Conservation (phyloP, 2,797 vertebrate genomes). For the Urophycis tenuis region DNA sequence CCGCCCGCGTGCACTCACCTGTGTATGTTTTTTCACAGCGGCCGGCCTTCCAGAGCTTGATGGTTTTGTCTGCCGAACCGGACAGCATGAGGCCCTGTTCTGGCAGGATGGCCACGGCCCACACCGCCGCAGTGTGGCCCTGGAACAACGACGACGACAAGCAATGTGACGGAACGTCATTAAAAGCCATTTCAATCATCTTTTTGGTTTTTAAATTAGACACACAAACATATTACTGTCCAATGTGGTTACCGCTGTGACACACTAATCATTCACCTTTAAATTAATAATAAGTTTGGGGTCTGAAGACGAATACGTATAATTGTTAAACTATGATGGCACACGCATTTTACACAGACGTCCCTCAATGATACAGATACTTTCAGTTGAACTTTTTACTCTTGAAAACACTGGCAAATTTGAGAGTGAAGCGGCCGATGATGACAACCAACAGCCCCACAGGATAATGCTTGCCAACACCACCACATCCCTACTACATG, state of each 20-base stretch:
- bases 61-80: constrained; percentile 94
- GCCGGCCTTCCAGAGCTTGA: constrained; percentile 95
- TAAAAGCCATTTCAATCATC: too few species aligned
- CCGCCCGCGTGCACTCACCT: constrained; percentile 64
- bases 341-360: not conserved
- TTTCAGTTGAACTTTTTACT: too few species aligned
- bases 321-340: not conserved
- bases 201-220: too few species aligned
- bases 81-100: constrained; percentile 96
- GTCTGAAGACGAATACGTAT: not conserved
- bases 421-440: not conserved
- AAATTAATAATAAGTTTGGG: too few species aligned
- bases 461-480: not conserved
- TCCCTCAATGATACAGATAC: too few species aligned
- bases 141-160: constrained; percentile 43
- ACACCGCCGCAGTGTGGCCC: constrained; percentile 93
- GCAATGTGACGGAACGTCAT: not conserved
- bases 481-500: not conserved
- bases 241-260: too few species aligned
- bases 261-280: too few species aligned
- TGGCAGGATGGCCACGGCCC: constrained; percentile 90
- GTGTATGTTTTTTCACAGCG: constrained; percentile 86
- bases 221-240: too few species aligned
- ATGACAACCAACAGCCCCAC: not conserved
- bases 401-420: too few species aligned